phyloP scores from a whole-genome alignment of 2,888 invertebrate genomes.

The Anagyrus pseudococci region DNA sequence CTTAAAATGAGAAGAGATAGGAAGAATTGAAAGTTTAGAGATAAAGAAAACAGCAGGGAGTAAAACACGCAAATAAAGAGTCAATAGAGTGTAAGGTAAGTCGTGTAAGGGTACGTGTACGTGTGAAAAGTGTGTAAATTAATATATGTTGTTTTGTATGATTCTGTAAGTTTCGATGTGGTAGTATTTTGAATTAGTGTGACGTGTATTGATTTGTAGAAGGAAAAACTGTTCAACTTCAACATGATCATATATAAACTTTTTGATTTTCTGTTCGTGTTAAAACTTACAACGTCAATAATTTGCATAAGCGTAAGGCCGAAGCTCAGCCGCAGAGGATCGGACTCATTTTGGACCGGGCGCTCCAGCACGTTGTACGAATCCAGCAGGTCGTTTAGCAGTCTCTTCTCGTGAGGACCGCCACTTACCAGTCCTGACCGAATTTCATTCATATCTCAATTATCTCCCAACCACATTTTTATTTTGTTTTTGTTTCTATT shows the following conservation, averaged over 20 bases:
- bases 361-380: conserved; percentile 94
- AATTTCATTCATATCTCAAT: conserved; percentile 52
- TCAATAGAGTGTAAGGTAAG: conserved; percentile 10
- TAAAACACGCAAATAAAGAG: conserved; percentile 20
- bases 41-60: conserved; percentile 10
- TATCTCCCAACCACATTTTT: conserved; percentile 5
- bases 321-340: conserved; percentile 93
- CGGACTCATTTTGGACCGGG: conserved; percentile 95
- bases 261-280: conserved; percentile 18
- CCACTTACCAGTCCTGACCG: conserved; percentile 71
- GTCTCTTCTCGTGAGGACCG: conserved; percentile 90
- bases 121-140: background rate
- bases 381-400: conserved; percentile 89
- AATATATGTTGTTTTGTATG: background rate
- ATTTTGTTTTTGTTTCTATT: conserved; percentile 13
- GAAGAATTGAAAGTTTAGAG: background rate
- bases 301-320: conserved; percentile 97
- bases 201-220: background rate
- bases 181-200: background rate
- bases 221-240: conserved; percentile 6
- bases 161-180: background rate
- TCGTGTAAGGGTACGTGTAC: background rate
- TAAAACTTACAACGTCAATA: conserved; percentile 89
- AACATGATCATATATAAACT: background rate
- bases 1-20: background rate